Percentiles rank a stretch among this genome's conserved stretches.
These are phyloP conservation scores for Eurytoma adleriae DNA, from an alignment of 2,888 invertebrate species.

Conservation along the genomic window DNA sequence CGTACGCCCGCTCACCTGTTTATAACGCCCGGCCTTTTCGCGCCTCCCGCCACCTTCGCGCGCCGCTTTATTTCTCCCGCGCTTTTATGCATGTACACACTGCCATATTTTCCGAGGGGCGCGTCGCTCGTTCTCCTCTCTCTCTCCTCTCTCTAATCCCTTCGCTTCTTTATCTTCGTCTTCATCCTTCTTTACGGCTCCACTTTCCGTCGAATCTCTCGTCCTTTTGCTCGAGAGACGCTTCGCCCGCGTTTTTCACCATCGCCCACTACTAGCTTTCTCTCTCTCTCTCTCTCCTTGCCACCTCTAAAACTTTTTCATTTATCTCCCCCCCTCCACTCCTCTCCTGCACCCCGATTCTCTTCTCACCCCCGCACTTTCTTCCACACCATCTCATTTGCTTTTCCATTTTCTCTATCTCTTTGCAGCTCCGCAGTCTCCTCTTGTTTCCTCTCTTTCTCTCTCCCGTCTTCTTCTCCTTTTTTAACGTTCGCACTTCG, in stretches of 20 bases:
- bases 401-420: constrained; percentile 57
- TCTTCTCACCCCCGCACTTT: constrained; percentile 25
- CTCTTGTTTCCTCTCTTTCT: background rate
- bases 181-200: constrained; percentile 54
- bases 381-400: constrained; percentile 57
- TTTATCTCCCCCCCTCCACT: constrained; percentile 42
- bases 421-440: constrained; percentile 39
- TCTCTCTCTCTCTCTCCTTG: constrained; percentile 1
- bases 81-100: background rate
- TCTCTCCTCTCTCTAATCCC: constrained; percentile 28
- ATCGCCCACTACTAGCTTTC: constrained; percentile 9
- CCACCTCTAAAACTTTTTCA: constrained; percentile 53
- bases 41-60: constrained; percentile 15
- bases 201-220: constrained; percentile 53
- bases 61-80: background rate
- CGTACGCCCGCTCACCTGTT: constrained; percentile 8
- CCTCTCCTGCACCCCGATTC: background rate
- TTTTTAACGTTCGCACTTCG: constrained; percentile 20
- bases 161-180: constrained; percentile 47
- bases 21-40: constrained; percentile 29
- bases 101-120: constrained; percentile 16
- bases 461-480: constrained; percentile 4
- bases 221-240: constrained; percentile 7
- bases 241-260: constrained; percentile 43
- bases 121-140: background rate